These are phyloP conservation scores for Leptinotarsa peninsularis DNA, from an alignment of 2,888 invertebrate species.

Conservation along the genomic window DNA sequence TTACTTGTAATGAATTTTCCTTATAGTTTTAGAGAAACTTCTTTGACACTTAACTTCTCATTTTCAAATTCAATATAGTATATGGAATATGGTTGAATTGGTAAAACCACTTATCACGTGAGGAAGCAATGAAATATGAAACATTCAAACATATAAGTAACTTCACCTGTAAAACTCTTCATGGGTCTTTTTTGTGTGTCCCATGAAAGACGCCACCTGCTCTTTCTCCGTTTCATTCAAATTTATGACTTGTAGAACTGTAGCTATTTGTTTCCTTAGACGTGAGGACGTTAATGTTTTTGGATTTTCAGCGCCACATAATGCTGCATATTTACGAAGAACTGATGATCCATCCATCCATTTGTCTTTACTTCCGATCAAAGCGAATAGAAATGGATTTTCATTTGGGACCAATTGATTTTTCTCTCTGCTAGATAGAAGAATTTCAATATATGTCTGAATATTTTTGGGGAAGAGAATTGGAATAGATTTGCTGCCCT, in stretches of 20 bases:
- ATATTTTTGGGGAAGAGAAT: conserved; percentile 32
- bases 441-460: conserved; percentile 27
- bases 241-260: conserved; percentile 45
- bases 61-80: not conserved
- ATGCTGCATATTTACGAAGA: conserved; percentile 46
- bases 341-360: conserved; percentile 49
- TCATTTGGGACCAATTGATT: conserved; percentile 42
- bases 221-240: conserved; percentile 31
- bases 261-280: conserved; percentile 51
- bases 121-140: not conserved
- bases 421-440: conserved; percentile 35
- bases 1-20: not conserved
- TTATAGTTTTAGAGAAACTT: not conserved
- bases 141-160: not conserved
- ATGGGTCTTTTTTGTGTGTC: conserved; percentile 33
- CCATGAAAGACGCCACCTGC: conserved; percentile 34
- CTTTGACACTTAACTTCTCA: not conserved
- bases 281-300: conserved; percentile 44
- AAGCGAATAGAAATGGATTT: conserved; percentile 49
- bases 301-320: conserved; percentile 46
- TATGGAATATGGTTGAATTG: not conserved
- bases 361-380: conserved; percentile 41
- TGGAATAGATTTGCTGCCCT: conserved; percentile 42
- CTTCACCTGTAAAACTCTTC: conserved; percentile 32
- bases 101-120: not conserved